Evolutionary conservation across 2,797 vertebrate species (phyloP).

Genomic region (Nasua narica): DNA sequence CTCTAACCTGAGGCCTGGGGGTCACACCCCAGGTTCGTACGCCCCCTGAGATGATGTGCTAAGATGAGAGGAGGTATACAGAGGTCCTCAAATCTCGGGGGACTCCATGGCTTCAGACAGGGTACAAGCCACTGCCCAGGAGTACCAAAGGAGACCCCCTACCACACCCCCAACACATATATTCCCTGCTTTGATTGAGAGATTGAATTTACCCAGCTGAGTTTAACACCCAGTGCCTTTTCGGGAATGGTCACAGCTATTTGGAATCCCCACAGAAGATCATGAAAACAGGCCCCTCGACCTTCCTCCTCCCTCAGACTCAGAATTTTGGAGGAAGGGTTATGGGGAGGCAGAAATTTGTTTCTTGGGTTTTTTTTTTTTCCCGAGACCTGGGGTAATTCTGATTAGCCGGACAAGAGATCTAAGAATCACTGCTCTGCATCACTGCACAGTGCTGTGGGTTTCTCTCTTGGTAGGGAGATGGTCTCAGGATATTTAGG

Average conservation of each 20-base stretch:
- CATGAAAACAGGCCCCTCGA: not conserved
- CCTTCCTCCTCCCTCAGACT: not conserved
- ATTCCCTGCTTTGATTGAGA: not conserved
- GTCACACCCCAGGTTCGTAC: not conserved
- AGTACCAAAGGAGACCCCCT: not conserved
- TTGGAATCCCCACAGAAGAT: not conserved
- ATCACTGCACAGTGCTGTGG: accelerated
- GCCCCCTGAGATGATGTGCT: not conserved
- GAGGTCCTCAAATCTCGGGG: not conserved
- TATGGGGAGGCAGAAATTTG: not conserved
- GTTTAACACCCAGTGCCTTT: not conserved
- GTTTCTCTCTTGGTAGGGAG: not conserved
- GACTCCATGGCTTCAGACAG: not conserved
- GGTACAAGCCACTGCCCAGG: not conserved
- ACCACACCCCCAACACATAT: not conserved
- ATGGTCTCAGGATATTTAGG: not conserved
- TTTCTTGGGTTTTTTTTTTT: not conserved
- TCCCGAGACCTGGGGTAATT: not conserved
- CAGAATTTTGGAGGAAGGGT: not conserved
- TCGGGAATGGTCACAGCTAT: not conserved
- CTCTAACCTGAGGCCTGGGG: not conserved
- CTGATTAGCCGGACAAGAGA: not conserved
- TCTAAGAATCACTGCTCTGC: not conserved
- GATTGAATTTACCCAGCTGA: not conserved
- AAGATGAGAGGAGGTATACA: not conserved